These are phyloP conservation scores for Acleris emargana DNA, from an alignment of 2,888 invertebrate genomes.

Conservation along the genomic window DNA sequence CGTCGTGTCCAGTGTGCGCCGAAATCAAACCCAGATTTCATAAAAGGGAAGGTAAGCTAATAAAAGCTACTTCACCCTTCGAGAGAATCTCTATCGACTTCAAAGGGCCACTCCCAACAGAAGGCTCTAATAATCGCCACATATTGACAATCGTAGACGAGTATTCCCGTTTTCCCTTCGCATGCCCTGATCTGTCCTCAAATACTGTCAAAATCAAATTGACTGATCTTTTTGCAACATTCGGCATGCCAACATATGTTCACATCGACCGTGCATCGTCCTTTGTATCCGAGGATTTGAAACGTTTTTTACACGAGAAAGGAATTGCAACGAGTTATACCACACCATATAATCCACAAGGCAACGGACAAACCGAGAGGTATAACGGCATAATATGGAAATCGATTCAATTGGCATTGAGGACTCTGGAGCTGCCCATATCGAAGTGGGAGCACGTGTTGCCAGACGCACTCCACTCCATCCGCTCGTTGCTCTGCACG, in stretches of 20 bases:
- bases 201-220: constrained; percentile 27
- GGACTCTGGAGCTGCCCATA: constrained; percentile 1
- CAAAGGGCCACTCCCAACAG: constrained; percentile 39
- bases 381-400: constrained; percentile 17
- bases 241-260: too few relatives aligned
- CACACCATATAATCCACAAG: constrained; percentile 34
- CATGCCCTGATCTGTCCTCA: constrained; percentile 30
- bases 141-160: too few relatives aligned
- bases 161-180: too few relatives aligned
- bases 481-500: constrained; percentile 15
- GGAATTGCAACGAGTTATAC: constrained; percentile 31
- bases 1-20: not conserved
- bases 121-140: constrained; percentile 25
- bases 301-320: not conserved
- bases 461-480: constrained; percentile 3
- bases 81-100: constrained; percentile 29
- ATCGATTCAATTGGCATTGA: constrained; percentile 2
- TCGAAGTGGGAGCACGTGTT: not conserved
- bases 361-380: constrained; percentile 30
- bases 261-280: constrained; percentile 27
- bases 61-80: too few relatives aligned
- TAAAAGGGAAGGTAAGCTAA: not conserved
- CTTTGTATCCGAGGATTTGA: constrained; percentile 30
- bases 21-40: not conserved
- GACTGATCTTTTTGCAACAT: constrained; percentile 24